Conservation (phyloP, 1,140 invertebrate genomes). For the Eupeodes corollae region DNA sequence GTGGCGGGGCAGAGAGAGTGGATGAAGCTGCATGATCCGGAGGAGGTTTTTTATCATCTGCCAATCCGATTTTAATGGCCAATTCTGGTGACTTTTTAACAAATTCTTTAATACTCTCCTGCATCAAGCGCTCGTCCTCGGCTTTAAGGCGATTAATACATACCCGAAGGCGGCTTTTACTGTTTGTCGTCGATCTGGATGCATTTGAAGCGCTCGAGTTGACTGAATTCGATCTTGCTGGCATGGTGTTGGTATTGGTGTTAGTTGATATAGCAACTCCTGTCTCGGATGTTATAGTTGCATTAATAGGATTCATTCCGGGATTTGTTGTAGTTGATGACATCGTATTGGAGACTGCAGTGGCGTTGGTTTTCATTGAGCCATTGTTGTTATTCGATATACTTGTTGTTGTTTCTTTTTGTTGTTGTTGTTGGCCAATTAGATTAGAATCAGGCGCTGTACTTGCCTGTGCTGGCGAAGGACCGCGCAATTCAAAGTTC, state of each 20-base stretch:
- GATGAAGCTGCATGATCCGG: not conserved
- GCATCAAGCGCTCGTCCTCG: conserved; percentile 48
- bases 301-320: not conserved
- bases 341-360: too few relatives aligned
- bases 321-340: conserved; percentile 2
- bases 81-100: conserved; percentile 47
- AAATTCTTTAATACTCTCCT: conserved; percentile 49
- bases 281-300: conserved; percentile 36
- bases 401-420: conserved; percentile 7
- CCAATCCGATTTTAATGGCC: conserved; percentile 45
- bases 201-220: conserved; percentile 10
- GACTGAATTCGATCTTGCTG: conserved; percentile 7
- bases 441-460: conserved; percentile 36
- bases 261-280: conserved; percentile 42
- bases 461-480: conserved; percentile 46
- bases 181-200: conserved; percentile 23
- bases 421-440: conserved; percentile 1
- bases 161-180: conserved; percentile 37
- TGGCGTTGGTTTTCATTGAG: not conserved
- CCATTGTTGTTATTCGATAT: conserved; percentile 1
- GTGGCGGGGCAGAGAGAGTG: conserved; percentile 4
- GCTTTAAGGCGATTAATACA: conserved; percentile 49
- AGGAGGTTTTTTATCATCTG: conserved; percentile 14
- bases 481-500: conserved; percentile 23
- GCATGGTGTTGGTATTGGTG: conserved; percentile 36